A percentile compares a stretch with the other conserved stretches of the same genome.
These are phyloP conservation scores for roundworm (Caenorhabditis elegans) DNA, from an alignment of 1,140 invertebrate genomes.

Conservation along the genomic window DNA sequence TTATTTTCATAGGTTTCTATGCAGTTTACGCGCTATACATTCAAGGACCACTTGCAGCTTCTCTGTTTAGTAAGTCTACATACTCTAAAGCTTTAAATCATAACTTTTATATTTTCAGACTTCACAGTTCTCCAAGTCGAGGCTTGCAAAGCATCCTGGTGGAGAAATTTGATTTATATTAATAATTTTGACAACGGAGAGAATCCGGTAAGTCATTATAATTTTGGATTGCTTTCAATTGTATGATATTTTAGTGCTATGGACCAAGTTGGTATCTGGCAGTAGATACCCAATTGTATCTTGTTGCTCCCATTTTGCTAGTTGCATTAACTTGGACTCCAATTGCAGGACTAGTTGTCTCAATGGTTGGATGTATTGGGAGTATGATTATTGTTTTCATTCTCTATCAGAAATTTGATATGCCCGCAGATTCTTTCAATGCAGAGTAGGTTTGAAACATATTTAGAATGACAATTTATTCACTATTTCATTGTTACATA, in stretches of 20 bases:
- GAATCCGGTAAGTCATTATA: not conserved
- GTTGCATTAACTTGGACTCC: slow-evolving; percentile 17
- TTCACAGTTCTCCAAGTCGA: slow-evolving; percentile 49
- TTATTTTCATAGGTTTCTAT: slow-evolving; percentile 55
- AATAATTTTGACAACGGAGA: slow-evolving; percentile 67
- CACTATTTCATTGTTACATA: no score
- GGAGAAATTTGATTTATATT: slow-evolving; percentile 69
- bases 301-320: slow-evolving; percentile 40
- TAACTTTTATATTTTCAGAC: not conserved
- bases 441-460: no score
- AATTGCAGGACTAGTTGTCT: not conserved
- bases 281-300: slow-evolving; percentile 69
- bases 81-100: no score
- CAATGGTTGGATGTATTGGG: not conserved
- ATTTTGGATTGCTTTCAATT: slow-evolving; percentile 48
- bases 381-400: not conserved
- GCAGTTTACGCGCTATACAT: slow-evolving; percentile 56
- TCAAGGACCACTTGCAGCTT: slow-evolving; percentile 48
- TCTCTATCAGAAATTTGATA: not conserved
- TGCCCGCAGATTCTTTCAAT: not conserved
- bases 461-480: no score
- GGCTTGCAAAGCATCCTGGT: slow-evolving; percentile 67
- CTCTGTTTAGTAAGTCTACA: slow-evolving; percentile 40
- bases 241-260: slow-evolving; percentile 64
- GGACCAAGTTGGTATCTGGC: slow-evolving; percentile 68